Evolutionary conservation across 2,113 vertebrate genomes (phyloP), one percentile per base, ranked within the genome.

Genomic region (Odontesthes bonariensis): DNA sequence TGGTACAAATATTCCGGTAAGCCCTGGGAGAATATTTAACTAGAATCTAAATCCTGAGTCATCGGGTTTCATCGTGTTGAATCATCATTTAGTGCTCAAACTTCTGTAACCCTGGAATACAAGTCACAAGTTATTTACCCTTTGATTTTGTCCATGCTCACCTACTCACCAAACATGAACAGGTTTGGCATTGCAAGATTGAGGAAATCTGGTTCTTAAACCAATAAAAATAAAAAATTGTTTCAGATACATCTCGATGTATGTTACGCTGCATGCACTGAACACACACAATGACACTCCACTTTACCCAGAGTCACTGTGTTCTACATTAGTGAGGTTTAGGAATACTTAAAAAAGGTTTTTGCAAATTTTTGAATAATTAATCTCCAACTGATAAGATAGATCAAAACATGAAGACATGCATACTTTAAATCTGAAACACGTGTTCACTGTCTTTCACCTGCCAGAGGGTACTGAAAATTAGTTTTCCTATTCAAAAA

Each of bases 1-100:
- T 42, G 42, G 20, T 10, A 44, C 65, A 82, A 87, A 84, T 65
- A 78, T 19, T 31, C 23, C 20, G 32, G 51, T 12, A 16, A 49
- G 52, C 46, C 16, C 6, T 69, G 65, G 54, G 31, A 63, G 19
- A 73, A 69, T 31, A 65, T 55, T 27, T 0, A 66, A 5, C 31
- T 32, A 62, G 54, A 44, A 8, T 68, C 10, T 51, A 6, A 8
- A 12, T 16, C 65, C 60, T 57, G 35, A 67, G 55, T 60, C 19
- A 7, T 32, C 56, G 3, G 6, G 60, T 73, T 56, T 73, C 0
- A 1, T 64, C 53, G 57, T 23, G 44, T 54, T 62, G 40, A 42
- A 62, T 78, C 33, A 42, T 70, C 17, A 52, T 62, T 68, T 33
- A 56, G 3, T 46, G 9, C 66, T 46, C 6, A 46, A 32, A 1